Evolutionary conservation across 2,113 vertebrate species (phyloP).

Genomic region (Axis porcinus): DNA sequence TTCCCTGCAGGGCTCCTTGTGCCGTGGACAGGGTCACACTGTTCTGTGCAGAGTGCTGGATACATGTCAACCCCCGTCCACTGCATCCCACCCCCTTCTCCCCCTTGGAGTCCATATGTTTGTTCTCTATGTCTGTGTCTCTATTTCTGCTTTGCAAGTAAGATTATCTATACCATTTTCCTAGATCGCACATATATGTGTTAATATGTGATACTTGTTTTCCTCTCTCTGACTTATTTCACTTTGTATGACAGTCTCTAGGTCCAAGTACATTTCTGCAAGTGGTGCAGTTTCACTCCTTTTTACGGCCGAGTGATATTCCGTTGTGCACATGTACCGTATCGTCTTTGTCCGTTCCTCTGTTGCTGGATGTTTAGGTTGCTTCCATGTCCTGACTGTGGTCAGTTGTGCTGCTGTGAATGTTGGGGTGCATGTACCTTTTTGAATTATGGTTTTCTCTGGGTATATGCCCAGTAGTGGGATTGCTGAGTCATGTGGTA

Average conservation of each 20-base stretch:
- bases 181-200: not conserved
- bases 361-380: not conserved
- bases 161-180: not conserved
- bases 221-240: not conserved
- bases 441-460: not conserved
- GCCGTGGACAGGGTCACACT: not conserved
- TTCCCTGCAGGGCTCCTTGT: fast-evolving
- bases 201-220: not conserved
- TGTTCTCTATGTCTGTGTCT: not conserved
- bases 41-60: not conserved
- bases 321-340: fast-evolving
- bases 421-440: not conserved
- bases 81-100: fast-evolving
- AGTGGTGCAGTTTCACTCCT: not conserved
- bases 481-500: not conserved
- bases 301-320: not conserved
- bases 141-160: not conserved
- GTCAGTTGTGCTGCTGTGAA: not conserved
- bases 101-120: not conserved
- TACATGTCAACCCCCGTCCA: not conserved
- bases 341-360: fast-evolving
- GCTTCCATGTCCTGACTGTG: not conserved
- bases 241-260: not conserved
- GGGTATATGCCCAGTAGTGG: not conserved
- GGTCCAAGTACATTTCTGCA: not conserved